Evolutionary conservation across 1,140 invertebrate species (phyloP).

Genomic region (Cotesia vestalis): DNA sequence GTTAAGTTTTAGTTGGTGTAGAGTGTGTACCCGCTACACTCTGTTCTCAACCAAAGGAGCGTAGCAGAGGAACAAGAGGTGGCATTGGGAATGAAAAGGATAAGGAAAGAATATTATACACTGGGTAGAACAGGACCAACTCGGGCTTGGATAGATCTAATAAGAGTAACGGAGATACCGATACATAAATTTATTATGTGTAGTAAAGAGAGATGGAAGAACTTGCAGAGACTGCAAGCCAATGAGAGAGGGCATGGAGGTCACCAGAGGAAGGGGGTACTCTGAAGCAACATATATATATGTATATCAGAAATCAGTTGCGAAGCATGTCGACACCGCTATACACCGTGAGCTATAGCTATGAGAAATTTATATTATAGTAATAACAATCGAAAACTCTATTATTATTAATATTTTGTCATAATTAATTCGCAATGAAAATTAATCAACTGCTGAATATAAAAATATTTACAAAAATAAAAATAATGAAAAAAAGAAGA

Average conservation of each 20-base stretch:
- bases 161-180: no score
- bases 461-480: no score
- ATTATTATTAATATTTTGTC: no score
- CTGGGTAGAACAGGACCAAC: no score
- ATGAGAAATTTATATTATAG: not conserved
- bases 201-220: not conserved
- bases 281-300: not conserved
- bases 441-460: no score
- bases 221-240: constrained; percentile 7
- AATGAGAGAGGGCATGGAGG: constrained; percentile 15
- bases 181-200: no score
- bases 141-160: no score
- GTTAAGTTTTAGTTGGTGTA: not conserved
- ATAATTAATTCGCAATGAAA: no score
- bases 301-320: constrained; percentile 14
- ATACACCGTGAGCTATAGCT: not conserved
- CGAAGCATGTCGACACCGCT: constrained; percentile 7
- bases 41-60: not conserved
- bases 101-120: not conserved
- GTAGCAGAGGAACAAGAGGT: constrained; percentile 10
- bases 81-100: constrained; percentile 1
- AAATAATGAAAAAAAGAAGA: no score
- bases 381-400: not conserved
- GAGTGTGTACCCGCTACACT: not conserved
- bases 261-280: not conserved